Conservation (phyloP, 2,888 invertebrate genomes). For the Psococerastis gibbosa region DNA sequence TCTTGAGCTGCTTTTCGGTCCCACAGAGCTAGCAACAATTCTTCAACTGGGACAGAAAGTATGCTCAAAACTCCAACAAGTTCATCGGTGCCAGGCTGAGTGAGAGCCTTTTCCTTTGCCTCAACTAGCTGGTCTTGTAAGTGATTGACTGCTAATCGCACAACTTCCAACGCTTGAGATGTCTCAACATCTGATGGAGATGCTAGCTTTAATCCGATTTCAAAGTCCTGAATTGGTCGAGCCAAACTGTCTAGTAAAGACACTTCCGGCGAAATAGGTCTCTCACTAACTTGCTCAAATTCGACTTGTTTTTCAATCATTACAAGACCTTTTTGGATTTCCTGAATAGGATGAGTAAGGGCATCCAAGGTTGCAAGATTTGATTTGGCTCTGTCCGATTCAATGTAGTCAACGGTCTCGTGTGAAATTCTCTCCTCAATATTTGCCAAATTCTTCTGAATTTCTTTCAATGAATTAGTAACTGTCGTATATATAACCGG, state of each 20-base stretch:
- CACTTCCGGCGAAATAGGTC: slow-evolving; percentile 7
- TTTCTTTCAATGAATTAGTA: slow-evolving; percentile 34
- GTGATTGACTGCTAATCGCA: slow-evolving; percentile 1
- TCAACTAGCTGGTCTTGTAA: slow-evolving; percentile 8
- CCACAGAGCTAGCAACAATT: slow-evolving; percentile 2
- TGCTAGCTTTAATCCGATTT: slow-evolving; percentile 18
- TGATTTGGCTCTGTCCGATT: slow-evolving; percentile 31
- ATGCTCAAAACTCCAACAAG: slow-evolving; percentile 5
- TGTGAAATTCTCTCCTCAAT: slow-evolving; percentile 35
- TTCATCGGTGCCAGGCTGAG: slow-evolving; percentile 3
- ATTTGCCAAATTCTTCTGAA: slow-evolving; percentile 32
- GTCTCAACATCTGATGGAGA: slow-evolving; percentile 10
- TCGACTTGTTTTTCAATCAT: slow-evolving; percentile 27
- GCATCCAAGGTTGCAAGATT: slow-evolving; percentile 25
- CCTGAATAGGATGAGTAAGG: slow-evolving; percentile 31
- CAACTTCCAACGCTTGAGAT: neutral
- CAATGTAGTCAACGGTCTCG: slow-evolving; percentile 26
- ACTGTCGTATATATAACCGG: neutral
- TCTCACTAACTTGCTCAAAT: slow-evolving; percentile 12
- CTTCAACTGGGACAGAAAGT: slow-evolving; percentile 6
- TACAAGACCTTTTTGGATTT: slow-evolving; percentile 34
- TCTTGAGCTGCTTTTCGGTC: slow-evolving; percentile 1
- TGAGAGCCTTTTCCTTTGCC: slow-evolving; percentile 7
- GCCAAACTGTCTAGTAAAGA: slow-evolving; percentile 21
- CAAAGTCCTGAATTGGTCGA: slow-evolving; percentile 22